Conservation (phyloP, 2,113 vertebrate species). For the Gymnocephalus cernua region DNA sequence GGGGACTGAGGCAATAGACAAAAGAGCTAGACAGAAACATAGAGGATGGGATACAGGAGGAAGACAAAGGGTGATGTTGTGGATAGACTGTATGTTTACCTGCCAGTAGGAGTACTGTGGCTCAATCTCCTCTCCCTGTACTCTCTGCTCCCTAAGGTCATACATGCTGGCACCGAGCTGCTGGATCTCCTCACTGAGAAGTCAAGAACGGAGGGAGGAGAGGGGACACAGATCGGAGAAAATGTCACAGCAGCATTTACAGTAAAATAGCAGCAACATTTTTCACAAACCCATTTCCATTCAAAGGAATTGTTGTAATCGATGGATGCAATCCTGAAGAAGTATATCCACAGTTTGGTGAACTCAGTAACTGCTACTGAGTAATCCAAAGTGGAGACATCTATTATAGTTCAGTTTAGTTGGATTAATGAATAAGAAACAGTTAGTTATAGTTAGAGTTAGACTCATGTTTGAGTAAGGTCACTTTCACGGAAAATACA, state of each 20-base stretch:
- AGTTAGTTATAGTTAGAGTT: background rate
- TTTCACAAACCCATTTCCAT: background rate
- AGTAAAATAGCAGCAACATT: background rate
- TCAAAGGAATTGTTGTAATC: background rate
- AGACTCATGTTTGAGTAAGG: background rate
- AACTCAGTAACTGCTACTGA: background rate
- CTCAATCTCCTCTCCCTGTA: constrained; percentile 54
- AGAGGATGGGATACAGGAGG: background rate
- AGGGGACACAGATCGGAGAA: constrained; percentile 12
- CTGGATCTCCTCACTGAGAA: constrained; percentile 35
- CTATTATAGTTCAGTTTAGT: background rate
- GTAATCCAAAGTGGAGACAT: background rate
- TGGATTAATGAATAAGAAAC: background rate
- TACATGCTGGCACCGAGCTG: constrained; percentile 31
- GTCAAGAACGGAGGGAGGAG: background rate
- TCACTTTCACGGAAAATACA: background rate
- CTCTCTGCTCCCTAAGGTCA: constrained; percentile 52
- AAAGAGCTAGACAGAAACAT: constrained; percentile 24
- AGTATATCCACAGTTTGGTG: background rate
- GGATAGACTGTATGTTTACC: constrained; percentile 61
- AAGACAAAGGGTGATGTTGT: constrained; percentile 39
- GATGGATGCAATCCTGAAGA: background rate
- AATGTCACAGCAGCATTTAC: constrained; percentile 25
- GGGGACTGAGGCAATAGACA: constrained; percentile 37
- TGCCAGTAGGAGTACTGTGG: constrained; percentile 50